These are phyloP conservation scores for Galerucella calmariensis DNA, from an alignment of 2,888 invertebrate genomes.

Conservation along the genomic window DNA sequence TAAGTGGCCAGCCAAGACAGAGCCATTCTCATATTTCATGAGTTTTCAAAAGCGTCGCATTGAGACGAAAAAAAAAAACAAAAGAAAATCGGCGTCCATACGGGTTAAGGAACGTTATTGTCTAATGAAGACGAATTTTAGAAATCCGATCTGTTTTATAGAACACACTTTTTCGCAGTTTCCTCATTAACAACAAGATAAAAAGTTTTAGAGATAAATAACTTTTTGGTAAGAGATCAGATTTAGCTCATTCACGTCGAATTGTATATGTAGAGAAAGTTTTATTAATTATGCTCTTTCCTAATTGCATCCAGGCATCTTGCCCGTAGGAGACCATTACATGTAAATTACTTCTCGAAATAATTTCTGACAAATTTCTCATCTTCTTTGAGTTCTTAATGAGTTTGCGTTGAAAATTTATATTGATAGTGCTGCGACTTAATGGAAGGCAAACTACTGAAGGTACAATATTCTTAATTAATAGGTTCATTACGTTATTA, in stretches of 20 bases:
- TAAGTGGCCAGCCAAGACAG: constrained; percentile 10
- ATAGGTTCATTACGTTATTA: constrained; percentile 14
- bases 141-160: constrained; percentile 9
- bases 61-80: constrained; percentile 7
- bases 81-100: constrained; percentile 12
- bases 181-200: neutral
- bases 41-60: constrained; percentile 4
- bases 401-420: constrained; percentile 14
- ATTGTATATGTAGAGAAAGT: neutral
- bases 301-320: neutral
- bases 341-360: constrained; percentile 13
- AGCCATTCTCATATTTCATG: constrained; percentile 19
- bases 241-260: no score
- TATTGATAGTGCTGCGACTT: constrained; percentile 15
- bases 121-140: constrained; percentile 10
- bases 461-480: constrained; percentile 23
- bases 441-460: constrained; percentile 11
- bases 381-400: constrained; percentile 14
- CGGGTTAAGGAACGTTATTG: neutral
- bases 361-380: constrained; percentile 17
- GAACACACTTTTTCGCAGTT: neutral
- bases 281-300: constrained; percentile 12
- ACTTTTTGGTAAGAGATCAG: no score
- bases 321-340: constrained; percentile 13
- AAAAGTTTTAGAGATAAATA: neutral